phyloP scores from a whole-genome alignment of 2,888 invertebrate genomes.

The Callyntrura guangdongensis region DNA sequence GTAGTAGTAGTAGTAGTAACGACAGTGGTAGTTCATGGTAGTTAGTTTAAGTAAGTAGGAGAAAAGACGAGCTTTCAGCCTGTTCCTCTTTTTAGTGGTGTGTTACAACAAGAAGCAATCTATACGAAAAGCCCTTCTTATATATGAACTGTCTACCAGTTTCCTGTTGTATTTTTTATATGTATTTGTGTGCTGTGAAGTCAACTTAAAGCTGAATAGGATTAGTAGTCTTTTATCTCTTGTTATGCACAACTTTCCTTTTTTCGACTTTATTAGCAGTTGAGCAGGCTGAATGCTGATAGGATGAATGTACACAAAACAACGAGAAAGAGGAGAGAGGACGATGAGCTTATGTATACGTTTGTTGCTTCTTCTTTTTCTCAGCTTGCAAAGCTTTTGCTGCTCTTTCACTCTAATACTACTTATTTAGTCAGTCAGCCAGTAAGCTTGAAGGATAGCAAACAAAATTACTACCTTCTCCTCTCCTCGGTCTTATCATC shows the following conservation, averaged over 20 bases:
- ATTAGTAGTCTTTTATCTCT: conserved; percentile 83
- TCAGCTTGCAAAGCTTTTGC: background rate
- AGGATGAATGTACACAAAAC: conserved; percentile 69
- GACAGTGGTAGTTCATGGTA: conserved; percentile 46
- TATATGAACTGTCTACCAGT: conserved; percentile 61
- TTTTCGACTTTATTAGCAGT: conserved; percentile 79
- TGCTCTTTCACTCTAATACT: conserved; percentile 66
- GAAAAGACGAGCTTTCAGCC: conserved; percentile 55
- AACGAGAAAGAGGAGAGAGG: conserved; percentile 33
- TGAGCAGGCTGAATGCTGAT: conserved; percentile 79
- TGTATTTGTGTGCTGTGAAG: conserved; percentile 69
- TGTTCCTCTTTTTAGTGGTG: conserved; percentile 35
- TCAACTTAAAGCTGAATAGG: conserved; percentile 81
- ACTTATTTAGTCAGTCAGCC: conserved; percentile 79
- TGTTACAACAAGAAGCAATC: background rate
- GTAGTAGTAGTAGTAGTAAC: conserved; percentile 12
- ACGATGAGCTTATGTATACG: conserved; percentile 36
- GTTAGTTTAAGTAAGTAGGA: conserved; percentile 59
- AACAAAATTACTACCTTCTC: conserved; percentile 79
- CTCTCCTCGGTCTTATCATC: conserved; percentile 68
- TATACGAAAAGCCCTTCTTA: background rate
- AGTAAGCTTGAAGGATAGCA: conserved; percentile 79
- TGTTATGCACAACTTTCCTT: conserved; percentile 81
- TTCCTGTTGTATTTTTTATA: conserved; percentile 57
- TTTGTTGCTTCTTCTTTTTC: conserved; percentile 52